These are phyloP conservation scores for Urophycis tenuis DNA, from an alignment of 2,797 vertebrate species.

Conservation along the genomic window DNA sequence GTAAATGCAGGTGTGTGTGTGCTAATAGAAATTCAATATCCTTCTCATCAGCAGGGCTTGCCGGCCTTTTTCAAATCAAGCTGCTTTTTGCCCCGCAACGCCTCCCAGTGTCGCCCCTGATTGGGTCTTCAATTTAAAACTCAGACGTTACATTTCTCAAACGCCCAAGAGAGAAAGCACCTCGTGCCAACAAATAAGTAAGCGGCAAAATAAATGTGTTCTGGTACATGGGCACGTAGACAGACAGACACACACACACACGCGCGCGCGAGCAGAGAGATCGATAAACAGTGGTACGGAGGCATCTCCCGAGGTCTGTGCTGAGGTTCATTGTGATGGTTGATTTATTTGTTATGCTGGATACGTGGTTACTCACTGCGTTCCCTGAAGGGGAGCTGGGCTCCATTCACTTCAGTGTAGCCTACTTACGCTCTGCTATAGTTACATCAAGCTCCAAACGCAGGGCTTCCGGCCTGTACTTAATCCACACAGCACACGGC, in stretches of 20 bases:
- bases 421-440: constrained; percentile 42
- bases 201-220: constrained; percentile 53
- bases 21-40: constrained; percentile 74
- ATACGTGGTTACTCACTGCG: constrained; percentile 58
- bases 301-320: constrained; percentile 66
- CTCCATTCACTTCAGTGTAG: constrained; percentile 43
- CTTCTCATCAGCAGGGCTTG: constrained; percentile 59
- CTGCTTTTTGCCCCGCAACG: constrained; percentile 25
- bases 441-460: not conserved
- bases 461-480: not conserved
- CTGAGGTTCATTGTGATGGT: constrained; percentile 46
- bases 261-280: constrained; percentile 25
- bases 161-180: constrained; percentile 59
- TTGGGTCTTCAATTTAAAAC: constrained; percentile 72
- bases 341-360: constrained; percentile 67
- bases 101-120: constrained; percentile 61
- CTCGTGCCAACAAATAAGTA: constrained; percentile 61
- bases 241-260: constrained; percentile 10
- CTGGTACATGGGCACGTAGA: not conserved
- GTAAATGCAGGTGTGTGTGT: constrained; percentile 66
- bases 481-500: not conserved
- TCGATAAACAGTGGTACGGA: constrained; percentile 65
- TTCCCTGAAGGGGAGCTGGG: constrained; percentile 54
- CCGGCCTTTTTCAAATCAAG: constrained; percentile 47
- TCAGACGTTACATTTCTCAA: constrained; percentile 67